Conservation (phyloP, 2,797 vertebrate species). For the Naso thynnoides region DNA sequence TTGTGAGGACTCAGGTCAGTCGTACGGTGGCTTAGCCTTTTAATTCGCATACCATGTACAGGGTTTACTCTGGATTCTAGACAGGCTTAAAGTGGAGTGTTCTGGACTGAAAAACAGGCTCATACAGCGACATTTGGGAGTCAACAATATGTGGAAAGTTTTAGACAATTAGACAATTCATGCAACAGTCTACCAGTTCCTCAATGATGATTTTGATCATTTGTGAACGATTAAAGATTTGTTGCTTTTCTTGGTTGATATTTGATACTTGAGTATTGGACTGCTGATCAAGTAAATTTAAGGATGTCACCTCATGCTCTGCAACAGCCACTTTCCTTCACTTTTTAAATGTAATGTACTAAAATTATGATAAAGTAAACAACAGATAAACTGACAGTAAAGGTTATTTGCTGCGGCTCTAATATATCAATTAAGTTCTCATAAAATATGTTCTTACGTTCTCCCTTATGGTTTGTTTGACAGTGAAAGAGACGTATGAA, state of each 20-base stretch:
- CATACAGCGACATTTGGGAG: neutral
- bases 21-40: slow-evolving; percentile 52
- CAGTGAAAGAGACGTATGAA: neutral
- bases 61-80: slow-evolving; percentile 54
- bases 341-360: neutral
- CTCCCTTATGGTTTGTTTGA: neutral
- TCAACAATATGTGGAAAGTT: neutral
- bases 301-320: neutral
- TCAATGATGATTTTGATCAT: neutral
- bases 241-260: no score
- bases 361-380: neutral
- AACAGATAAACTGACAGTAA: neutral
- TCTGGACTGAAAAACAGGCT: slow-evolving; percentile 23
- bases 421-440: neutral
- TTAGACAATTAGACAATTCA: neutral
- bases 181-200: neutral
- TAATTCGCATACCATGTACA: slow-evolving; percentile 64
- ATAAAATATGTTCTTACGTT: neutral
- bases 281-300: neutral
- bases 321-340: neutral
- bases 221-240: neutral
- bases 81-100: slow-evolving; percentile 44
- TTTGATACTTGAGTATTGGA: no score
- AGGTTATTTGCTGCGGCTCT: no score
- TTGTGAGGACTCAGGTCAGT: slow-evolving; percentile 56